A percentile compares a stretch with the other conserved stretches of the same genome.
phyloP scores from a whole-genome alignment of 2,888 invertebrate species.

The Abrostola triplasia region DNA sequence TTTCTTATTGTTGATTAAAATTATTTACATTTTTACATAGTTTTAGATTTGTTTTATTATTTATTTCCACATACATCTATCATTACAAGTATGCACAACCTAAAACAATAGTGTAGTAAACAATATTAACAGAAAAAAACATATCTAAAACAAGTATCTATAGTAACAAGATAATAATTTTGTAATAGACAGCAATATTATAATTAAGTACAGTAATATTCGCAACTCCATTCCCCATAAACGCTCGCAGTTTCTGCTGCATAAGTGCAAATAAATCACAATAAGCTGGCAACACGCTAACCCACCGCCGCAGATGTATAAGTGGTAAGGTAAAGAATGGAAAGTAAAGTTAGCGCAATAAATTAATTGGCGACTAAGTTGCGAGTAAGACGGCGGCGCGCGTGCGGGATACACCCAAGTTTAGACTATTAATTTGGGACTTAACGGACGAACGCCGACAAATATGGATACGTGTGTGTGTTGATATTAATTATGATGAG shows the following conservation, averaged over 20 bases:
- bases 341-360: conserved; percentile 86
- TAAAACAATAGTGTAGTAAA: too few species aligned
- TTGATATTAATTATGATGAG: conserved; percentile 52
- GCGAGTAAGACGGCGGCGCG: conserved; percentile 71
- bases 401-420: conserved; percentile 81
- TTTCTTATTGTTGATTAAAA: too few species aligned
- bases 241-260: conserved; percentile 31
- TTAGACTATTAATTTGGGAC: conserved; percentile 87
- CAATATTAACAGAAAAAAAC: too few species aligned
- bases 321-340: conserved; percentile 85
- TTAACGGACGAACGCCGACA: conserved; percentile 77
- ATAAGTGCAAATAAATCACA: conserved; percentile 57
- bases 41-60: too few species aligned
- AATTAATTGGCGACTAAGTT: conserved; percentile 87
- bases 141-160: too few species aligned
- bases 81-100: too few species aligned
- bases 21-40: too few species aligned
- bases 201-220: too few species aligned
- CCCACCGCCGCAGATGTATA: conserved; percentile 69
- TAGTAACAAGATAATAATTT: too few species aligned
- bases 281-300: conserved; percentile 66
- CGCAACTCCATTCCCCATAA: conserved; percentile 25
- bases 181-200: too few species aligned
- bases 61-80: too few species aligned
- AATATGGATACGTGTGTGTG: conserved; percentile 73